phyloP scores from a whole-genome alignment of 2,797 vertebrate genomes.

The Cheirogaleus major region DNA sequence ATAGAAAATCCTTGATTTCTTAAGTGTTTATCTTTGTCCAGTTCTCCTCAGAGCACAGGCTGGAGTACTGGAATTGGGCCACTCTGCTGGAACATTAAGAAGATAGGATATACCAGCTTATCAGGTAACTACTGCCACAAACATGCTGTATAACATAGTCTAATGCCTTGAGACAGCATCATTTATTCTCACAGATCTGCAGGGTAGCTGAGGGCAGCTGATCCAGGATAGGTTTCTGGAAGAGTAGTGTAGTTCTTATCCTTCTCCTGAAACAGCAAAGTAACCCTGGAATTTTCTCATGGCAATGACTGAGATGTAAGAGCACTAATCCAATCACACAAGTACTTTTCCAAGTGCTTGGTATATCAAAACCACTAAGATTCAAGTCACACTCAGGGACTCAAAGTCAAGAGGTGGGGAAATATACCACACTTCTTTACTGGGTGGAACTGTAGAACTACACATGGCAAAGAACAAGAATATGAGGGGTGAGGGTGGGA shows the following conservation, averaged over 20 bases:
- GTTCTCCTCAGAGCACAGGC: background rate
- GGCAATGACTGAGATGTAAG: background rate
- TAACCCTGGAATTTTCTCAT: background rate
- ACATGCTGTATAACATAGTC: background rate
- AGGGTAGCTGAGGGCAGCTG: background rate
- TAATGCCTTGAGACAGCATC: background rate
- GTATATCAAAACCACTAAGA: background rate
- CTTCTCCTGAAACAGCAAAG: background rate
- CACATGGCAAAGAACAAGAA: background rate
- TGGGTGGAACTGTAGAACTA: background rate
- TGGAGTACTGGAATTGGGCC: background rate
- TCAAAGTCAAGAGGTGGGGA: background rate
- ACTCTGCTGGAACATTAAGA: background rate
- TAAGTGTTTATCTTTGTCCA: background rate
- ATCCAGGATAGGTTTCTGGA: background rate
- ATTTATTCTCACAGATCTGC: background rate
- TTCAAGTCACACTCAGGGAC: background rate
- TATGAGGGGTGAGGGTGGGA: background rate
- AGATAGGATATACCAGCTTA: background rate
- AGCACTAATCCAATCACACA: background rate
- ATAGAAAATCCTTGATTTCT: background rate
- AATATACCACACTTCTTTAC: background rate
- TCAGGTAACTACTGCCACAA: background rate
- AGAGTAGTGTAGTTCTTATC: background rate
- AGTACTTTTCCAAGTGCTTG: background rate